These are phyloP conservation scores for Nephrocerus scutellatus DNA, from an alignment of 2,888 invertebrate species.

Conservation along the genomic window DNA sequence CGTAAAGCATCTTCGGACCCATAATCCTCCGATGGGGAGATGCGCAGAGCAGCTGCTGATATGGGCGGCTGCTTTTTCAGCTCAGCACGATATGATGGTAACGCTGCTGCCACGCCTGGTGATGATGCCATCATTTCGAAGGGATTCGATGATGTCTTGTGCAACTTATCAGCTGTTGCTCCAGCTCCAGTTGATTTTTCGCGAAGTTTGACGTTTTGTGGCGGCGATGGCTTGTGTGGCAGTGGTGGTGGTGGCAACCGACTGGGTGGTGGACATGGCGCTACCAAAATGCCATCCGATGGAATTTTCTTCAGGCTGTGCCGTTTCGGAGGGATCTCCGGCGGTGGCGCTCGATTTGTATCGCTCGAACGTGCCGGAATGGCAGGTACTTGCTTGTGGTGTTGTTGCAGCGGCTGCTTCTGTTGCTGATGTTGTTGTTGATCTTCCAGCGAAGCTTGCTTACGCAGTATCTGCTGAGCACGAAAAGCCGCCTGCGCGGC, in stretches of 20 bases:
- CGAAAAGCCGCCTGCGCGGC: conserved; percentile 46
- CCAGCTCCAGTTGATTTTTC: conserved; percentile 32
- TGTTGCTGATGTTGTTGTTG: conserved; percentile 10
- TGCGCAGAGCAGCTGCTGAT: conserved; percentile 21
- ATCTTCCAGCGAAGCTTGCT: conserved; percentile 37
- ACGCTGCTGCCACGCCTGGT: conserved; percentile 20
- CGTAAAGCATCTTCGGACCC: conserved; percentile 47
- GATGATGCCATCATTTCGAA: conserved; percentile 27
- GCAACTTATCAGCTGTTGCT: conserved; percentile 29
- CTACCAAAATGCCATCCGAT: conserved; percentile 34
- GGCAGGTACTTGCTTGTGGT: conserved; percentile 41
- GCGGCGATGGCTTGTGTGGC: conserved; percentile 45
- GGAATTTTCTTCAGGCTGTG: conserved; percentile 40
- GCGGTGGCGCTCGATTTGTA: conserved; percentile 36
- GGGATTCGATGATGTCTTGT: too few species aligned
- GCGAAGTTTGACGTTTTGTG: conserved; percentile 42
- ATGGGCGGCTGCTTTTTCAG: conserved; percentile 17
- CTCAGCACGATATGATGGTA: conserved; percentile 38
- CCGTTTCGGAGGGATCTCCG: conserved; percentile 47
- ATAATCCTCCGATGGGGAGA: conserved; percentile 45
- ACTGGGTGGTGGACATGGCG: conserved; percentile 18
- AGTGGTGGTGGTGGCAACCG: conserved; percentile 38
- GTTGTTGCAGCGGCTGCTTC: conserved; percentile 1
- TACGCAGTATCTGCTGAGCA: conserved; percentile 43
- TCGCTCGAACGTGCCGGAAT: conserved; percentile 44